A percentile compares a stretch with the other conserved stretches of the same genome.
These are phyloP conservation scores for Lagodon rhomboides DNA, from an alignment of 2,797 vertebrate species.

Conservation along the genomic window DNA sequence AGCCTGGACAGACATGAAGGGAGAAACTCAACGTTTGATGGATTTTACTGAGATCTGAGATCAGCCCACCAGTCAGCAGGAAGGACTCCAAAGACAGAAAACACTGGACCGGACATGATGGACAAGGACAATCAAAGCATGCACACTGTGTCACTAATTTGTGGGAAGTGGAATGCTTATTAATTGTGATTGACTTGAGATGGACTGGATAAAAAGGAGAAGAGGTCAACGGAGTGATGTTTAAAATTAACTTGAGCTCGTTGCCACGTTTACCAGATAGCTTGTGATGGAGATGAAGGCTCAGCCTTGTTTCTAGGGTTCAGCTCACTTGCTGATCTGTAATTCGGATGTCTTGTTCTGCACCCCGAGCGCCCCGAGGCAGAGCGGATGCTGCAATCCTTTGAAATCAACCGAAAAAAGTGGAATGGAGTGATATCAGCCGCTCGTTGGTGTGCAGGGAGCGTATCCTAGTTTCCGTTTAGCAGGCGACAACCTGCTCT, in stretches of 20 bases:
- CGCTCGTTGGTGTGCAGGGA: slow-evolving; percentile 44
- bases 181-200: slow-evolving; percentile 51
- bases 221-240: slow-evolving; percentile 33
- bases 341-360: slow-evolving; percentile 64
- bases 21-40: slow-evolving; percentile 26
- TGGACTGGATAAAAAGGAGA: neutral
- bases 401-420: slow-evolving; percentile 71
- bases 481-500: slow-evolving; percentile 36
- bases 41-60: slow-evolving; percentile 33
- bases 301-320: slow-evolving; percentile 61
- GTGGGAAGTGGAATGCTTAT: slow-evolving; percentile 13
- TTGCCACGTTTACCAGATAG: slow-evolving; percentile 44
- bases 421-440: slow-evolving; percentile 42
- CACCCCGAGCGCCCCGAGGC: slow-evolving; percentile 42
- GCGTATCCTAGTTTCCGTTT: slow-evolving; percentile 49
- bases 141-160: slow-evolving; percentile 30
- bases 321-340: slow-evolving; percentile 44
- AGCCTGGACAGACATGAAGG: slow-evolving; percentile 20
- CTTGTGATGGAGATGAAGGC: slow-evolving; percentile 54
- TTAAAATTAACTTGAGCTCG: slow-evolving; percentile 45
- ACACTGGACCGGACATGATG: slow-evolving; percentile 30
- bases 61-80: slow-evolving; percentile 22
- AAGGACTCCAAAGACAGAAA: slow-evolving; percentile 10
- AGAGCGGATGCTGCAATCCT: slow-evolving; percentile 77
- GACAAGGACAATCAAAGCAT: slow-evolving; percentile 57